Evolutionary conservation across 2,888 invertebrate species (phyloP).

Genomic region (Melolontha melolontha): DNA sequence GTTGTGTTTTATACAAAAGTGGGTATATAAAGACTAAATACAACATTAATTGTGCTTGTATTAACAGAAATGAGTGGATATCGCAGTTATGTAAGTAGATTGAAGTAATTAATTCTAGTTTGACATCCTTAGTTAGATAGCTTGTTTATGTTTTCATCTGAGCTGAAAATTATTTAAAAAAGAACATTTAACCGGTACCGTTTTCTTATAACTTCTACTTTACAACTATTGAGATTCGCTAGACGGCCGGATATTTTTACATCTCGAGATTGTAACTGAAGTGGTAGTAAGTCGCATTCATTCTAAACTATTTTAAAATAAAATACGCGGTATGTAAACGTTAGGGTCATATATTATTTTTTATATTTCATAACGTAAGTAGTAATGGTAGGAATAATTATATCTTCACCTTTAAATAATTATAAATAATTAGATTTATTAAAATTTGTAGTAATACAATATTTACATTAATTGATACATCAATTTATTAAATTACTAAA

Average conservation of each 20-base stretch:
- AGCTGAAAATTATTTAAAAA: neutral
- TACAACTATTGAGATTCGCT: slow-evolving; percentile 36
- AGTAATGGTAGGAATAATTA: too few relatives aligned
- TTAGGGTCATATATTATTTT: too few relatives aligned
- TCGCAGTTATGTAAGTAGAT: slow-evolving; percentile 55
- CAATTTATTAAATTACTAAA: too few relatives aligned
- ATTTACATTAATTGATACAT: too few relatives aligned
- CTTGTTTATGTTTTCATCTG: neutral
- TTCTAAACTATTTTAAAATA: slow-evolving; percentile 39
- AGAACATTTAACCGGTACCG: too few relatives aligned
- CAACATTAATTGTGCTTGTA: neutral
- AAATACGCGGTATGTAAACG: slow-evolving; percentile 23
- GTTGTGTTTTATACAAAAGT: neutral
- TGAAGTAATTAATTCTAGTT: neutral
- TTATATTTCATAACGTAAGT: too few relatives aligned
- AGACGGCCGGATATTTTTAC: slow-evolving; percentile 44
- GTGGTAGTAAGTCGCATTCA: slow-evolving; percentile 33
- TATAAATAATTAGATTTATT: too few relatives aligned
- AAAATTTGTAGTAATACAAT: too few relatives aligned
- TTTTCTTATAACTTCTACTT: neutral
- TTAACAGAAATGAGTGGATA: slow-evolving; percentile 53
- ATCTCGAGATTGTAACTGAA: slow-evolving; percentile 38
- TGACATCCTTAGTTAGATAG: neutral
- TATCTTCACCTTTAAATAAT: too few relatives aligned
- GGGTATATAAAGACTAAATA: neutral